These are phyloP conservation scores for Pterois miles DNA, from an alignment of 2,797 vertebrate species.

Conservation along the genomic window DNA sequence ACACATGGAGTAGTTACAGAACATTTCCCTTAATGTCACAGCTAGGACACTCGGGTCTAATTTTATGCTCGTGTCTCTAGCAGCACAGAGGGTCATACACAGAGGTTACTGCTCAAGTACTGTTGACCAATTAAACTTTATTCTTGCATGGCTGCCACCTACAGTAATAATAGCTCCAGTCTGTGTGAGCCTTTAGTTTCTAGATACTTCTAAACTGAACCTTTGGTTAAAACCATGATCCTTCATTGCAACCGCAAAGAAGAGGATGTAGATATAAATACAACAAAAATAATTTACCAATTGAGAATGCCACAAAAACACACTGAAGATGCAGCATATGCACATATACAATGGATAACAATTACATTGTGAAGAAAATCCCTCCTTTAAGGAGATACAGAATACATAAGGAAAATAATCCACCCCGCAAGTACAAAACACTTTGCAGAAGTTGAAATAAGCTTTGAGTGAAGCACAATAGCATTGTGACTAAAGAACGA, in stretches of 20 bases:
- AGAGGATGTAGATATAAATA: background rate
- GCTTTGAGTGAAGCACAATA: background rate
- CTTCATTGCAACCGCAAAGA: background rate
- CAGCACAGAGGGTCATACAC: conserved; percentile 21
- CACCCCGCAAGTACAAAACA: background rate
- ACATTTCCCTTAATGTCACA: conserved; percentile 49
- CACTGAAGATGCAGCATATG: background rate
- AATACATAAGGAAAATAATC: conserved; percentile 18
- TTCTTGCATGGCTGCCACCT: conserved; percentile 19
- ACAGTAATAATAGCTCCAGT: background rate
- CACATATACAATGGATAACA: background rate
- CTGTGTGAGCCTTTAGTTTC: background rate
- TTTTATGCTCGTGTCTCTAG: conserved; percentile 30
- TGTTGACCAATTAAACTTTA: conserved; percentile 49
- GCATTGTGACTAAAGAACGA: background rate
- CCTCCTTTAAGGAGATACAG: background rate
- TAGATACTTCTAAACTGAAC: background rate
- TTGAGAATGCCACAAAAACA: background rate
- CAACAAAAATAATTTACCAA: background rate
- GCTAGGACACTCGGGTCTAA: conserved; percentile 42
- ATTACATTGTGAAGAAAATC: conserved; percentile 10
- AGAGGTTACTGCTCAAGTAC: conserved; percentile 27
- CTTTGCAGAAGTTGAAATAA: background rate
- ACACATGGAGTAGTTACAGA: conserved; percentile 32
- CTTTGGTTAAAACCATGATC: background rate